phyloP scores from a whole-genome alignment of 37 sponge, comb jelly and placozoan genomes.

The Oopsacas minuta region DNA sequence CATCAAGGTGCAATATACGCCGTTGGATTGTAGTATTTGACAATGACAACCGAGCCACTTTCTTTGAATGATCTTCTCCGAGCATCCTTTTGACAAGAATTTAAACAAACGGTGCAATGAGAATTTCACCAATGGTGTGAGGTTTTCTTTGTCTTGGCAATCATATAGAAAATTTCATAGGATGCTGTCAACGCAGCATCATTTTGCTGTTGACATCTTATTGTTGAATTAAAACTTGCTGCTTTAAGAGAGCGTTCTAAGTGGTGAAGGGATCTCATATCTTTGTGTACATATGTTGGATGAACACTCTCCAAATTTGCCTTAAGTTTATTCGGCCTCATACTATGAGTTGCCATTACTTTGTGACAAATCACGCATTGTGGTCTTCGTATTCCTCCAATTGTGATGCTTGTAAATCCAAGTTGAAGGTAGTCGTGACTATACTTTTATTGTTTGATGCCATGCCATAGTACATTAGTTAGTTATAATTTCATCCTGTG shows the following conservation, averaged over 20 bases:
- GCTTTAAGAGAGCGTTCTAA: constrained; percentile 7
- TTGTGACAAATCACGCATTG: not conserved
- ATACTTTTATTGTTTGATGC: too few species aligned
- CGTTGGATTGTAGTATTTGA: constrained; percentile 3
- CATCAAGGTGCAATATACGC: not conserved
- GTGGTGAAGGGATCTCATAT: not conserved
- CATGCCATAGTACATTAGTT: too few species aligned
- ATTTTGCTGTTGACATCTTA: not conserved
- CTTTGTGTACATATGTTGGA: not conserved
- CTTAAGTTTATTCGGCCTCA: constrained; percentile 9
- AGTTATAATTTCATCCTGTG: too few species aligned
- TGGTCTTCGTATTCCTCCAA: not conserved
- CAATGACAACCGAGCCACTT: not conserved
- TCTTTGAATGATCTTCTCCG: not conserved
- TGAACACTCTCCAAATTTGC: not conserved
- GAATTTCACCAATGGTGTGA: constrained; percentile 10
- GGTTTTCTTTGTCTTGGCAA: not conserved
- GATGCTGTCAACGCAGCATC: not conserved
- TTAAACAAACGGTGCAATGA: not conserved
- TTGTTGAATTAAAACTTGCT: not conserved
- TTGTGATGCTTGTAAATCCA: not conserved
- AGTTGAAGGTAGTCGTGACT: not conserved
- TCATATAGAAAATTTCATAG: not conserved
- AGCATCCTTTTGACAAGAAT: not conserved
- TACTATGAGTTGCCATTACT: not conserved